Evolutionary conservation across 2,113 vertebrate genomes (phyloP).

Genomic region (Tonatia bakeri): DNA sequence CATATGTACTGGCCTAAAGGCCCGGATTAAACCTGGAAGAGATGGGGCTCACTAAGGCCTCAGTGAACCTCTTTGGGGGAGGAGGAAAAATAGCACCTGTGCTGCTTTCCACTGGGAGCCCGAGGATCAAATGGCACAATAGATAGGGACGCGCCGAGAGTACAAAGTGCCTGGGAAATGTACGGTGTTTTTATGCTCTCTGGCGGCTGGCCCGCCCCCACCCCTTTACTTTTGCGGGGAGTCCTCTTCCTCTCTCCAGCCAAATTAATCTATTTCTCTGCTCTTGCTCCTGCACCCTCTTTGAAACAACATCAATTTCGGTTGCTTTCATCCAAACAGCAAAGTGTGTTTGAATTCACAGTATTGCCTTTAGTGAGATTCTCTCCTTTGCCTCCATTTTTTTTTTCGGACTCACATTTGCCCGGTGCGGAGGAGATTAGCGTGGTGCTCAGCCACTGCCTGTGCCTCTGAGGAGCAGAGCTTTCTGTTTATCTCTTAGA

Average conservation of each 20-base stretch:
- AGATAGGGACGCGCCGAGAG: neutral
- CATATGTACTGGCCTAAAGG: neutral
- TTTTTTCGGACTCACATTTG: slow-evolving; percentile 47
- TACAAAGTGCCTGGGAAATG: neutral
- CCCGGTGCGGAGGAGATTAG: slow-evolving; percentile 75
- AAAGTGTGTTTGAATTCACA: slow-evolving; percentile 65
- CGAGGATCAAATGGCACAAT: slow-evolving; percentile 17
- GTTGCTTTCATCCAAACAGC: slow-evolving; percentile 55
- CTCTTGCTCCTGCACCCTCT: slow-evolving; percentile 11
- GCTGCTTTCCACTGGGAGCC: neutral
- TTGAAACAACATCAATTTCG: slow-evolving; percentile 69
- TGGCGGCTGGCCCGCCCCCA: neutral
- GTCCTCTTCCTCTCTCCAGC: neutral
- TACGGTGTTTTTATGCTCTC: neutral
- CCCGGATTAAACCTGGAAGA: neutral
- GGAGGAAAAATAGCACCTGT: neutral
- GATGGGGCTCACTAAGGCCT: neutral
- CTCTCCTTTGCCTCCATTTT: slow-evolving; percentile 30
- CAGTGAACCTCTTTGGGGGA: neutral
- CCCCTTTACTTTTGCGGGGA: neutral
- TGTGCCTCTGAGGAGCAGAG: slow-evolving; percentile 60
- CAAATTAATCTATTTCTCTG: slow-evolving; percentile 46
- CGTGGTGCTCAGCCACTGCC: slow-evolving; percentile 62
- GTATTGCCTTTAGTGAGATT: slow-evolving; percentile 6
- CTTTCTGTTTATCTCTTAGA: slow-evolving; percentile 82